These are phyloP conservation scores for Leptothorax acervorum DNA, from an alignment of 2,888 invertebrate genomes.

Conservation along the genomic window DNA sequence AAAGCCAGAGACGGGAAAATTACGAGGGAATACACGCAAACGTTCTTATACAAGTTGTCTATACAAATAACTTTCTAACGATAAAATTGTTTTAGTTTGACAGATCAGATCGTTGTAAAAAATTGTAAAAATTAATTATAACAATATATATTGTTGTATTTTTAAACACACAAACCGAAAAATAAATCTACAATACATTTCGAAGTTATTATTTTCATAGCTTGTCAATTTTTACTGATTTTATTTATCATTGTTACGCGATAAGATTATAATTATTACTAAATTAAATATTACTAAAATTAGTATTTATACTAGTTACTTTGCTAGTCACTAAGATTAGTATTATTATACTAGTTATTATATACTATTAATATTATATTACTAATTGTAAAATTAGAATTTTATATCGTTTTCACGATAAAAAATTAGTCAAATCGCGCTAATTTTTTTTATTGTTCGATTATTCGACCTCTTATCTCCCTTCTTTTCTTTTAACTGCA, in stretches of 20 bases:
- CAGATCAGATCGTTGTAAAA: not conserved
- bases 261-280: not conserved
- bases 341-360: too few species aligned
- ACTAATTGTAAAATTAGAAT: not conserved
- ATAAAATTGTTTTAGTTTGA: not conserved
- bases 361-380: too few species aligned
- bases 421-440: not conserved
- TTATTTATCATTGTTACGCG: not conserved
- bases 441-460: constrained; percentile 19
- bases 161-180: not conserved
- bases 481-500: not conserved
- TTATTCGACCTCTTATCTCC: not conserved
- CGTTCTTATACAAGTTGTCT: not conserved
- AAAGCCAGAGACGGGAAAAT: not conserved
- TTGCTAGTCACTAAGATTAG: too few species aligned
- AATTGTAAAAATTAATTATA: not conserved
- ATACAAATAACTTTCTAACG: not conserved
- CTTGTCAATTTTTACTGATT: not conserved
- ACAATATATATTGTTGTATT: not conserved
- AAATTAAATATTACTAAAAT: too few species aligned
- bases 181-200: not conserved
- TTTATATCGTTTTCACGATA: not conserved
- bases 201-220: not conserved
- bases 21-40: not conserved
- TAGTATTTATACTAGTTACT: too few species aligned